Conservation (phyloP, 2,113 vertebrate genomes). For the Toxotes chatareus region DNA sequence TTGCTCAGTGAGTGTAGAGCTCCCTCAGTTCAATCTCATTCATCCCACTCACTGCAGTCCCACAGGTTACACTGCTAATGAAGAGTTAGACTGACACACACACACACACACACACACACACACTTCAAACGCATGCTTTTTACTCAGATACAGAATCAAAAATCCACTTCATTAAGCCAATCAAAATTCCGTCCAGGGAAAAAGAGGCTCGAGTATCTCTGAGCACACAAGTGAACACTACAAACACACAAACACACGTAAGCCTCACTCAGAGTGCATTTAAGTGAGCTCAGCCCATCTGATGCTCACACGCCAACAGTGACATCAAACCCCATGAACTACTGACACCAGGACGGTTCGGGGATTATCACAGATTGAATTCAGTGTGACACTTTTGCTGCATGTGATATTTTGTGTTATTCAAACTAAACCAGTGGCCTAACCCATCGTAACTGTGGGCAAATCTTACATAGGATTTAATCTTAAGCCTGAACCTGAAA, state of each 20-base stretch:
- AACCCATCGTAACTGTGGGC: background rate
- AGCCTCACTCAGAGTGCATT: background rate
- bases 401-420: background rate
- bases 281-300: background rate
- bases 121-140: background rate
- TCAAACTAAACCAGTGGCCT: too few relatives aligned
- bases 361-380: too few relatives aligned
- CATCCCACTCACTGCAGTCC: background rate
- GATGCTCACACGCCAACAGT: background rate
- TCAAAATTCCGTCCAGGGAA: slow-evolving; percentile 20
- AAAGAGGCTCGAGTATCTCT: background rate
- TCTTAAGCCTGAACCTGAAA: background rate
- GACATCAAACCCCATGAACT: background rate
- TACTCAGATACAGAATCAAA: slow-evolving; percentile 3
- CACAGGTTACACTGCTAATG: slow-evolving; percentile 9
- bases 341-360: too few relatives aligned
- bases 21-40: background rate
- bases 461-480: background rate
- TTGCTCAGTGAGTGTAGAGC: background rate
- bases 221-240: slow-evolving; percentile 29
- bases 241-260: slow-evolving; percentile 2
- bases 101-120: background rate
- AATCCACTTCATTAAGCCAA: slow-evolving; percentile 45
- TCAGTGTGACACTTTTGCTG: background rate
- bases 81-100: background rate